phyloP scores from a whole-genome alignment of 2,797 vertebrate genomes.

The Helicolenus hilgendorfi region DNA sequence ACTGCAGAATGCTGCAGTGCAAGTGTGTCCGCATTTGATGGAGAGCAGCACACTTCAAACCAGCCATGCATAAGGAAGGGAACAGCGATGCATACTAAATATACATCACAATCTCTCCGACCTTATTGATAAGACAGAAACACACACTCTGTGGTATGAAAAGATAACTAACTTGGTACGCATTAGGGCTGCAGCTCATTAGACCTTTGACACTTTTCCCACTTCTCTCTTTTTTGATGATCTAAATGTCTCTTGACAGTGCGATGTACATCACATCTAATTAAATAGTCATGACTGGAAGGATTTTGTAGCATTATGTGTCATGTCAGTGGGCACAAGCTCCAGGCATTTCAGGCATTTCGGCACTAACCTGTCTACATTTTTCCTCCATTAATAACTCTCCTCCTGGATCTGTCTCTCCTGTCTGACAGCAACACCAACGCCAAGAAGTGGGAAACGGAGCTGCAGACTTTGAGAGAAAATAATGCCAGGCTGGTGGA shows the following conservation, averaged over 20 bases:
- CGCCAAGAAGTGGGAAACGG: slow-evolving; percentile 96
- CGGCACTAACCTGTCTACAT: slow-evolving; percentile 20
- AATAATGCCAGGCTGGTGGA: slow-evolving; percentile 94
- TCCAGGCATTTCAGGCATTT: slow-evolving; percentile 20
- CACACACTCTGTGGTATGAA: not conserved
- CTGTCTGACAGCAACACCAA: slow-evolving; percentile 90
- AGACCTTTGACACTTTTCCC: slow-evolving; percentile 1
- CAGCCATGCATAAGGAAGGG: slow-evolving; percentile 61
- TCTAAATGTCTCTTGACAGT: slow-evolving; percentile 19
- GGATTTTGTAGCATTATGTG: slow-evolving; percentile 33
- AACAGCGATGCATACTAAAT: slow-evolving; percentile 71
- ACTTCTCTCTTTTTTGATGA: not conserved
- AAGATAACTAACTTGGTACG: not conserved
- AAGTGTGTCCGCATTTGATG: slow-evolving; percentile 52
- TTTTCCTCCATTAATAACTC: slow-evolving; percentile 47
- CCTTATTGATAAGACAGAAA: slow-evolving; percentile 39
- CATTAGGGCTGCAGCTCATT: not conserved
- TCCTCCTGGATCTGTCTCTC: slow-evolving; percentile 20
- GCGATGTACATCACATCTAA: slow-evolving; percentile 20
- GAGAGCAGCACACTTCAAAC: slow-evolving; percentile 45
- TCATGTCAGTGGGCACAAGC: slow-evolving; percentile 17
- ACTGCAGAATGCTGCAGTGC: slow-evolving; percentile 56
- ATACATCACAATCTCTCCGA: slow-evolving; percentile 36
- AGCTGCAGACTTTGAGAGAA: slow-evolving; percentile 95
- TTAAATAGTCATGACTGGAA: slow-evolving; percentile 44